Base-by-base conservation (phyloP, 2,888 invertebrate genomes). In the Cryptus viduatorius region DNA sequence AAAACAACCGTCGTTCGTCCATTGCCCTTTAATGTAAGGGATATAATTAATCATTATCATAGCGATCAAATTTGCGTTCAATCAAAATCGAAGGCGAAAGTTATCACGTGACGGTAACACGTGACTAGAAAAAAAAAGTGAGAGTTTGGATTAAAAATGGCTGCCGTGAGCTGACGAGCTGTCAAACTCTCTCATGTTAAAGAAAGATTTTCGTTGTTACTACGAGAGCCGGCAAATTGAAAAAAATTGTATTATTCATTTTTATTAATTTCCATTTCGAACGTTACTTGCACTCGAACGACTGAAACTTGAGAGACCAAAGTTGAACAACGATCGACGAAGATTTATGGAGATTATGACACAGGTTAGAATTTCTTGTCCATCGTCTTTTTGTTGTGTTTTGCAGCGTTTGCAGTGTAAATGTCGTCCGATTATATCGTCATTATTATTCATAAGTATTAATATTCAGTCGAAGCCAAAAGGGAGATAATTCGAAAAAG, bases 51-150 rank as follows among this genome's bases (percentile, higher is more conserved):
- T 37, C 37, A 37, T 37, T 37, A 37, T 37, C 37, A 8, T 8
- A 37, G 3, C 37, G 1, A 37, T 37, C 37, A 8, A 37, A 37
- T 37, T 37, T 0, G 37, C 37, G 37, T 7, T 0, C 0, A 37
- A 37, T 37, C 37, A 8, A 37, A 37, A 37, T 37, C 4, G 8
- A 37, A 37, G 37, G 37, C 37, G 37, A 37, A 8, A 65, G 16
- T 65, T 14, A 42, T 44, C 64, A 65, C 42, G 64, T 65, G 64
- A 65, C 64, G 42, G 19, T 65, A 65, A 37, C 14, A 19, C n/a
- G 19, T 16, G 19, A 19, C 56, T 12, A 50, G 19, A 16, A 56
- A 16, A 56, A 56, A 56, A 16, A 56, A 19, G 37, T 37, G 37
- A 37, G 5, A 37, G 37, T 24, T 56, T 10, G 24, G 24, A 56